Evolutionary conservation across 2,113 vertebrate species (phyloP).

Genomic region (Lasiurus borealis): DNA sequence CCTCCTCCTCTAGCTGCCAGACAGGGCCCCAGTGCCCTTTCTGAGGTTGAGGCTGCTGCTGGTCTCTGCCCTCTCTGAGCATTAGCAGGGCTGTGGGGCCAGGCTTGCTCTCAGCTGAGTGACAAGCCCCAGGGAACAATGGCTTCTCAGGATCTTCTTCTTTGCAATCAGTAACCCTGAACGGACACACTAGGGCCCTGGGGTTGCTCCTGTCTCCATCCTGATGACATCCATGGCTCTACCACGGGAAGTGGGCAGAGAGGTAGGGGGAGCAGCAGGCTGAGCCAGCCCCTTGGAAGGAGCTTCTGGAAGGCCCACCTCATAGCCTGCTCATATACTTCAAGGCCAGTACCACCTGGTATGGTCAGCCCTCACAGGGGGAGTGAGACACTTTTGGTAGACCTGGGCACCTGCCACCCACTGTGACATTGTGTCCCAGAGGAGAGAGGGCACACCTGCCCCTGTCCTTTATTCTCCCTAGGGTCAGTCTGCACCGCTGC

Average conservation of each 20-base stretch:
- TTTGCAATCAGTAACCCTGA: not conserved
- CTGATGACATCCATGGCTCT: too few species aligned
- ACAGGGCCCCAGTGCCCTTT: too few species aligned
- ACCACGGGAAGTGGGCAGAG: not conserved
- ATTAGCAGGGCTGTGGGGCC: not conserved
- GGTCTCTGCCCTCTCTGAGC: accelerated
- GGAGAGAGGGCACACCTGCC: not conserved
- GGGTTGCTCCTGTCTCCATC: not conserved
- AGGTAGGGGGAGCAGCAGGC: not conserved
- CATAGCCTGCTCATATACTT: not conserved
- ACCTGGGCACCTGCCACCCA: not conserved
- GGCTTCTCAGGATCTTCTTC: not conserved
- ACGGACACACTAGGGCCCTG: not conserved
- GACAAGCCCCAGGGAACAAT: not conserved
- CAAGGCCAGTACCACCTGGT: not conserved
- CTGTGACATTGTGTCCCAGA: not conserved
- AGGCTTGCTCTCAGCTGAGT: not conserved
- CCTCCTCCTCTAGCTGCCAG: not conserved
- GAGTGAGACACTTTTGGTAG: not conserved
- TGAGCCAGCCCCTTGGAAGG: accelerated
- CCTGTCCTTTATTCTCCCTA: not conserved
- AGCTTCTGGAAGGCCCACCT: not conserved
- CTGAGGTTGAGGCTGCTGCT: accelerated
- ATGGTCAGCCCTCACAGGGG: too few species aligned
- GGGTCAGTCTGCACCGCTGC: not conserved